Percentiles rank a stretch among this genome's conserved stretches.
phyloP scores from a whole-genome alignment of 2,113 vertebrate species.

The Hydrolagus affinis region DNA sequence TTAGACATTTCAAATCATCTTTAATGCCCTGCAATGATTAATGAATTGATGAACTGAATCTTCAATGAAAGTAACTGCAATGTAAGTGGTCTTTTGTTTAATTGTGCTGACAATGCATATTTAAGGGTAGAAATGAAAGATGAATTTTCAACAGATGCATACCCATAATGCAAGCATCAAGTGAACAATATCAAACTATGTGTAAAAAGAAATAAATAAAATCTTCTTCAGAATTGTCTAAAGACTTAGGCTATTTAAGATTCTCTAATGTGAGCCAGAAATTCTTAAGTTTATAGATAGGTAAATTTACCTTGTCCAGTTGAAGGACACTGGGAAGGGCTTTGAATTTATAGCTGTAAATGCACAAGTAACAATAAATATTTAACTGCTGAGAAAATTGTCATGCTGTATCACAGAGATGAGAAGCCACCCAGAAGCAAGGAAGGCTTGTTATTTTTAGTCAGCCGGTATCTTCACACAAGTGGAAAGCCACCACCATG shows the following conservation, averaged over 20 bases:
- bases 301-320: too few relatives aligned
- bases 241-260: neutral
- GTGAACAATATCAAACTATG: neutral
- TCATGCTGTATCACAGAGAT: too few relatives aligned
- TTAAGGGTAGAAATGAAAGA: constrained; percentile 6
- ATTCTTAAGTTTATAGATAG: neutral
- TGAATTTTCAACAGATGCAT: neutral
- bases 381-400: too few relatives aligned
- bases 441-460: too few relatives aligned
- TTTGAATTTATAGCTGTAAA: too few relatives aligned
- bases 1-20: neutral
- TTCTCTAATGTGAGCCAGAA: neutral
- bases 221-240: neutral
- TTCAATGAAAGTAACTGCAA: constrained; percentile 2
- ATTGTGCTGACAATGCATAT: neutral
- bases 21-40: neutral
- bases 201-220: neutral
- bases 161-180: neutral
- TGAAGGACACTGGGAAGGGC: too few relatives aligned
- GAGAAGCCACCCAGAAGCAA: too few relatives aligned
- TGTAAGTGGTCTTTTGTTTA: neutral
- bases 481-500: too few relatives aligned
- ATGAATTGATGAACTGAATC: neutral
- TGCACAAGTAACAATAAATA: too few relatives aligned
- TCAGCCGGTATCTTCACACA: too few relatives aligned